These are phyloP conservation scores for Paramacrobiotus metropolitanus DNA, from an alignment of 1,140 invertebrate species.

Conservation along the genomic window DNA sequence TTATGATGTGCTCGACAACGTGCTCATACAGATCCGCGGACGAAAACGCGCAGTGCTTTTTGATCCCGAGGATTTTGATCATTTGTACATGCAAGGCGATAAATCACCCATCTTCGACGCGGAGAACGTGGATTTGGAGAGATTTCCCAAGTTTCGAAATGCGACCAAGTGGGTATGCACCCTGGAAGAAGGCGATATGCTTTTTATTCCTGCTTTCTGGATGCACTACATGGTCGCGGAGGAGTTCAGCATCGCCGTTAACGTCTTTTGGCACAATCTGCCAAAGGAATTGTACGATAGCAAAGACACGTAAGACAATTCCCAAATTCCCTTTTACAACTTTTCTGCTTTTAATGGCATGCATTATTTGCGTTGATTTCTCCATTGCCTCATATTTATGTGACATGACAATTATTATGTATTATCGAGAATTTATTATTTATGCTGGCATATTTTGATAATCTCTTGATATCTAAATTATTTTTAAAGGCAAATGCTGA, in stretches of 20 bases:
- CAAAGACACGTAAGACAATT: constrained; percentile 6
- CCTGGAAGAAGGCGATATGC: constrained; percentile 3
- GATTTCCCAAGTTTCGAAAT: background rate
- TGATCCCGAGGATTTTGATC: constrained; percentile 4
- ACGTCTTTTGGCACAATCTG: constrained; percentile 7
- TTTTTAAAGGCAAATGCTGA: no score
- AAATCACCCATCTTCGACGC: constrained; percentile 4
- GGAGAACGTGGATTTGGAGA: background rate
- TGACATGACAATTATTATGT: no score
- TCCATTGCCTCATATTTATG: no score
- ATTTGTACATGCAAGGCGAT: constrained; percentile 2
- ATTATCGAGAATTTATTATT: no score
- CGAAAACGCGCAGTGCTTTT: constrained; percentile 5
- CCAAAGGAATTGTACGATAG: constrained; percentile 5
- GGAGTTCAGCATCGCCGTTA: constrained; percentile 4
- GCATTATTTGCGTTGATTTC: no score
- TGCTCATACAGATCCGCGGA: constrained; percentile 8
- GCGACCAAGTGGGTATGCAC: background rate
- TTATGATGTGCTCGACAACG: constrained; percentile 8
- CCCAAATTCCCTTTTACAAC: background rate
- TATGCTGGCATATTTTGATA: no score
- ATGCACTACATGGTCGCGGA: background rate
- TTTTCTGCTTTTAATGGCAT: no score
- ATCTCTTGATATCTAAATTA: no score
- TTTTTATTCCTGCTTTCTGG: constrained; percentile 9